These are phyloP conservation scores for Fragum whitleyi DNA, from an alignment of 2,888 invertebrate genomes.

Conservation along the genomic window DNA sequence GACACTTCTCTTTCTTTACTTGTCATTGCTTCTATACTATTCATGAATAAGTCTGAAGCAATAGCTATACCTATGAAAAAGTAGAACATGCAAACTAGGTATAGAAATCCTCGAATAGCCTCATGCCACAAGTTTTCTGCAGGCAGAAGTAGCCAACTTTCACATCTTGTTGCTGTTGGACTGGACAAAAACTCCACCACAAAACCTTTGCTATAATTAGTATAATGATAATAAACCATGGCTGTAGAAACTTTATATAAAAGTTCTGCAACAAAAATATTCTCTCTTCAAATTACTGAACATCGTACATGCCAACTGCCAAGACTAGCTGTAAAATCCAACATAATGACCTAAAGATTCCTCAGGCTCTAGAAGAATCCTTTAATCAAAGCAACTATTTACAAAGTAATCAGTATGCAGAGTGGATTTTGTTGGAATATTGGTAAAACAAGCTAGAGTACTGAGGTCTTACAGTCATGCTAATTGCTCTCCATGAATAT, in stretches of 20 bases:
- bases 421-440: conserved; percentile 6
- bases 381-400: conserved; percentile 5
- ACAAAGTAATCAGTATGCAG: conserved; percentile 17
- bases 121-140: conserved; percentile 82
- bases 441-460: conserved; percentile 5
- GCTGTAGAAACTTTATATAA: not conserved
- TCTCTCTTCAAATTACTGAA: not conserved
- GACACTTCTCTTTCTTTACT: conserved; percentile 78
- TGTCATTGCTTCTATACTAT: conserved; percentile 83
- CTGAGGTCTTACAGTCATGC: not conserved
- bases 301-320: not conserved
- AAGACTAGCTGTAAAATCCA: conserved; percentile 1
- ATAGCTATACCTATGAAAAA: conserved; percentile 83
- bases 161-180: conserved; percentile 61
- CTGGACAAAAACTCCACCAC: conserved; percentile 76
- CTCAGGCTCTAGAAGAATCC: conserved; percentile 8
- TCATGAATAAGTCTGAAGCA: conserved; percentile 83
- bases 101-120: conserved; percentile 76
- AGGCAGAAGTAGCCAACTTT: conserved; percentile 80
- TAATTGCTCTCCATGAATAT: conserved; percentile 16
- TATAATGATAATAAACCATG: conserved; percentile 31
- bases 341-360: conserved; percentile 1
- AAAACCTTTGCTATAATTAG: conserved; percentile 71
- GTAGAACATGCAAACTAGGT: conserved; percentile 79
- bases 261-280: not conserved